Base-by-base conservation (phyloP, 2,797 vertebrate genomes). In the Syngnathus acus region DNA sequence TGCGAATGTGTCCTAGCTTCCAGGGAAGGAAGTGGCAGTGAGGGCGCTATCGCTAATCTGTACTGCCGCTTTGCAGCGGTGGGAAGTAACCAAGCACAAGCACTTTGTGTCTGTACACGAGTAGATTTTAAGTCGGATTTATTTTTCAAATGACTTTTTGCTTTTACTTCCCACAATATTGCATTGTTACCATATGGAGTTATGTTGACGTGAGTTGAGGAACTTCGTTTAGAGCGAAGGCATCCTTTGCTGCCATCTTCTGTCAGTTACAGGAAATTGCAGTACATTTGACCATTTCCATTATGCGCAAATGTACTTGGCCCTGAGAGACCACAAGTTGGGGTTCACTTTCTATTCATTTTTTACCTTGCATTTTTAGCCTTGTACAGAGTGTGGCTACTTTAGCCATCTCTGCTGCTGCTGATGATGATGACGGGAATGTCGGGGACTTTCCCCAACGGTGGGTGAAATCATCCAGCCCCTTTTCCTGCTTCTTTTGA, bases 21-120 rank as follows among this genome's bases (percentile, higher is more conserved):
- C 87, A 88, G 86, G 85, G 86, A 90, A 90, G 88, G 89, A 58
- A 58, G 55, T 58, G 55, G 55, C 32, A 21, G 55, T 88, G 86
- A 87, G 87, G 87, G 75, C 82, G 82, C 88, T 91, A 91, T 91
- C 85, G 70, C 88, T 88, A 88, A 90, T 91, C 88, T 89, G 81
- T 78, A 11, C 53, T 26, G 80, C 86, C 86, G 82, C 38, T 89
- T 90, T 89, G 89, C 87, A 80, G 82, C 82, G 84, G 84, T n/a
- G 59, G 21, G 9, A 26, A 23, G 21, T 23, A 26, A n/a, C 10
- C 19, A 51, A 51, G 19, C 9, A 21, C n/a, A 21, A 10, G 9
- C 50, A 53, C 50, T 23, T 53, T 21, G 2, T 53, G 21, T n/a
- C 50, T 23, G 50, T n/a, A 11, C 50, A 21, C 10, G 9, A 53